These are phyloP conservation scores for Cancer borealis DNA, from an alignment of 2,888 invertebrate genomes.

Conservation along the genomic window DNA sequence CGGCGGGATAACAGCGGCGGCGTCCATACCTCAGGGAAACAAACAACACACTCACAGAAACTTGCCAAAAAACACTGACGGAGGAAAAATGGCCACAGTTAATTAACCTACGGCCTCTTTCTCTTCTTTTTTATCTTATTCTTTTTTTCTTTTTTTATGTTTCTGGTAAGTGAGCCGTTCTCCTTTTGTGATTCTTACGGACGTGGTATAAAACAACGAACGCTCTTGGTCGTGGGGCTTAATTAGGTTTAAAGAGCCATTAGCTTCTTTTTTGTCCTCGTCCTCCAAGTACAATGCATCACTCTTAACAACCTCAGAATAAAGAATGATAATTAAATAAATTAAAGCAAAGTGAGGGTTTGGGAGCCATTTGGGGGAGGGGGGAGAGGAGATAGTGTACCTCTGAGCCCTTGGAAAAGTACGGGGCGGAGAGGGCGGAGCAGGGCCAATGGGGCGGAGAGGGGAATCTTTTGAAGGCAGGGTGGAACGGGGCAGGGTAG, in stretches of 20 bases:
- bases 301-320: background rate
- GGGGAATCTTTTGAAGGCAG: no score
- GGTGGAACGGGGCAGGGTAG: background rate
- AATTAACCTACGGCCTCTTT: background rate
- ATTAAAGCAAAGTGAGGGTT: background rate
- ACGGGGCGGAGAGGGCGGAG: no score
- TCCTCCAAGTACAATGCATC: background rate
- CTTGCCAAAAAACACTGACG: conserved; percentile 2
- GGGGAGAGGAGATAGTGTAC: background rate
- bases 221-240: background rate
- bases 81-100: background rate
- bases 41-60: background rate
- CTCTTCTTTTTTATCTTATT: background rate
- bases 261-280: background rate
- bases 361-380: background rate
- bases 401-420: no score
- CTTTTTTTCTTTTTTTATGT: background rate
- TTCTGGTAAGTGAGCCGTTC: background rate
- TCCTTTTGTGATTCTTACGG: background rate
- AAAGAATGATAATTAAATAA: background rate
- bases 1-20: background rate
- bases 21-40: background rate
- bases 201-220: background rate
- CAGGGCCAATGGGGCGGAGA: no score
- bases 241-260: background rate